phyloP scores from a whole-genome alignment of 2,888 invertebrate species.

The Exocentrus adspersus region DNA sequence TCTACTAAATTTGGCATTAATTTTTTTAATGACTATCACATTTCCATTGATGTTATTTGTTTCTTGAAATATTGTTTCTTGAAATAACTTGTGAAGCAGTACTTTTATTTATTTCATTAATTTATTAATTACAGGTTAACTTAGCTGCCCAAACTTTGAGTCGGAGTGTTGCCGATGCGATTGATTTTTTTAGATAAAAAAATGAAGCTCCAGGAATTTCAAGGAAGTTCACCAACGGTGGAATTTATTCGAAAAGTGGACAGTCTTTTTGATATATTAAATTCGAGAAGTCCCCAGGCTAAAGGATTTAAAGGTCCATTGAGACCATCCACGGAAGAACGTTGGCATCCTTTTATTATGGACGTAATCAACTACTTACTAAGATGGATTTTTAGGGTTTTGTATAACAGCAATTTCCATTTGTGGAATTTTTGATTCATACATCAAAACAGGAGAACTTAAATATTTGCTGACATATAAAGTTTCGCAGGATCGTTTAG shows the following conservation, averaged over 20 bases:
- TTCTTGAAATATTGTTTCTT: too few relatives aligned
- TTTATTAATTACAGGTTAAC: slow-evolving; percentile 34
- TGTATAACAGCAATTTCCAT: slow-evolving; percentile 17
- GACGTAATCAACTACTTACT: slow-evolving; percentile 16
- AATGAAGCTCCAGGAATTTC: slow-evolving; percentile 25
- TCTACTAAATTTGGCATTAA: too few relatives aligned
- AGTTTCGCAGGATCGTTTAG: slow-evolving; percentile 31
- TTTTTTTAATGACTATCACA: too few relatives aligned
- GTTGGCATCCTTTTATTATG: slow-evolving; percentile 20
- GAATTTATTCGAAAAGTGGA: slow-evolving; percentile 28
- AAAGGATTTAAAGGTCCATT: slow-evolving; percentile 27
- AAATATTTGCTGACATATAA: slow-evolving; percentile 30
- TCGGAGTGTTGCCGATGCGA: slow-evolving; percentile 32
- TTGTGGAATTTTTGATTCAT: slow-evolving; percentile 28
- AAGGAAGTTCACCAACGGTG: slow-evolving; percentile 26
- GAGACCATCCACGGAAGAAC: slow-evolving; percentile 12
- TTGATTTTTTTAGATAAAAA: slow-evolving; percentile 26
- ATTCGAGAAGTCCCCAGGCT: slow-evolving; percentile 29
- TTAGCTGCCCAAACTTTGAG: slow-evolving; percentile 38
- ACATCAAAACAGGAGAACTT: slow-evolving; percentile 15
- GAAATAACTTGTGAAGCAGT: too few relatives aligned
- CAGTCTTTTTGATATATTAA: slow-evolving; percentile 31
- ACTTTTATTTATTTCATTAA: too few relatives aligned
- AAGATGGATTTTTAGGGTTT: slow-evolving; percentile 14
- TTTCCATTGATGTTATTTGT: too few relatives aligned